Evolutionary conservation across 1,140 invertebrate species (phyloP).

Genomic region (Cydia pomonella): DNA sequence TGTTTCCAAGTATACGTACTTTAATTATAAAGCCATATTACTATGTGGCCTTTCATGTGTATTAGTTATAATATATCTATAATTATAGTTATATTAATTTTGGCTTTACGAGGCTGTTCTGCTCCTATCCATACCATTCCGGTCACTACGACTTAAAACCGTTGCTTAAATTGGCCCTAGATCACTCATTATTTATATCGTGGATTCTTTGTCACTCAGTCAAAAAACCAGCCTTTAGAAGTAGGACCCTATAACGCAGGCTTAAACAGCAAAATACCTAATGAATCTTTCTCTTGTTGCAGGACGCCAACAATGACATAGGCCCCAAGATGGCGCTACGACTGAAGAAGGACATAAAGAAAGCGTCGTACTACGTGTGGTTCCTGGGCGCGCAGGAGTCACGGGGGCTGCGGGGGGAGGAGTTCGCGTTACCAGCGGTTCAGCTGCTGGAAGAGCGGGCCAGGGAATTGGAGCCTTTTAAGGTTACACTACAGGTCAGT

Average conservation of each 20-base stretch:
- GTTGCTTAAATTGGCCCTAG: no score
- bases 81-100: no score
- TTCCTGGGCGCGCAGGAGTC: conserved; percentile 98
- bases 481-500: conserved; percentile 91
- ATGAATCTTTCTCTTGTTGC: conserved; percentile 46
- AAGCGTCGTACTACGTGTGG: conserved; percentile 98
- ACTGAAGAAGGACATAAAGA: conserved; percentile 93
- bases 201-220: no score
- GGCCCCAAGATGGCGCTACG: conserved; percentile 83
- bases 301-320: conserved; percentile 75
- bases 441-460: conserved; percentile 91
- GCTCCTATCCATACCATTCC: no score
- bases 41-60: no score
- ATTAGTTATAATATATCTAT: no score
- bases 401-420: conserved; percentile 90
- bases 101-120: no score
- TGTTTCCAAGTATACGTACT: not conserved
- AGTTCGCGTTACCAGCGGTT: conserved; percentile 91
- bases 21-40: not conserved
- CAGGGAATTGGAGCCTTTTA: conserved; percentile 93
- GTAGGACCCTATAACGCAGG: no score
- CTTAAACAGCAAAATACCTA: not conserved
- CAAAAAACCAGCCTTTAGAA: no score
- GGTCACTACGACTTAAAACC: no score
- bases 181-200: no score